A percentile compares a stretch with the other conserved stretches of the same genome.
Conservation (phyloP, 2,888 invertebrate genomes). For the Dexiosoma caninum region DNA sequence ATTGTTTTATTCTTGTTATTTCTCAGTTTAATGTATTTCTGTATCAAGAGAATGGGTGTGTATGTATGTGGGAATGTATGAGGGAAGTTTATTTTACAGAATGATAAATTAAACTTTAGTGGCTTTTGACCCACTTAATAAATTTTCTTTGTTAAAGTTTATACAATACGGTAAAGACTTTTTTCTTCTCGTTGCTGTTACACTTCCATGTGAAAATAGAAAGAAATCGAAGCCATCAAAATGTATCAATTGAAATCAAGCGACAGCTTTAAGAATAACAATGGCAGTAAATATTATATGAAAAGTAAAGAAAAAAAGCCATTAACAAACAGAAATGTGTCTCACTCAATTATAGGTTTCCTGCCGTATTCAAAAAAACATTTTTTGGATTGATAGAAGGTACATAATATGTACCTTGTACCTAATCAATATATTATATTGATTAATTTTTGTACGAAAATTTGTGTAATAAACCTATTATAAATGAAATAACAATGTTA, state of each 20-base stretch:
- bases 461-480: too few relatives aligned
- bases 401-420: too few relatives aligned
- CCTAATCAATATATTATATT: too few relatives aligned
- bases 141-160: slow-evolving; percentile 70
- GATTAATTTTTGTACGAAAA: too few relatives aligned
- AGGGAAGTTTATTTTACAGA: slow-evolving; percentile 56
- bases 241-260: slow-evolving; percentile 14
- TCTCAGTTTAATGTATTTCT: too few relatives aligned
- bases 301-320: neutral
- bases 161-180: slow-evolving; percentile 56
- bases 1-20: slow-evolving; percentile 14
- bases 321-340: slow-evolving; percentile 29
- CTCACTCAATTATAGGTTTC: slow-evolving; percentile 31
- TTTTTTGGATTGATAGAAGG: too few relatives aligned
- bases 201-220: neutral
- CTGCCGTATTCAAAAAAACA: too few relatives aligned
- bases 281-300: neutral
- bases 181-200: slow-evolving; percentile 50
- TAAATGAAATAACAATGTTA: too few relatives aligned
- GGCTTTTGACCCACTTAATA: slow-evolving; percentile 77
- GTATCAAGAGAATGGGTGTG: too few relatives aligned
- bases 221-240: slow-evolving; percentile 15
- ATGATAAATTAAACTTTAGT: slow-evolving; percentile 77
- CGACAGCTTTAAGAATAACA: slow-evolving; percentile 14
- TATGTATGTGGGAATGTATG: neutral